Evolutionary conservation across 2,888 invertebrate species (phyloP).

Genomic region (Heliconius ismenius): DNA sequence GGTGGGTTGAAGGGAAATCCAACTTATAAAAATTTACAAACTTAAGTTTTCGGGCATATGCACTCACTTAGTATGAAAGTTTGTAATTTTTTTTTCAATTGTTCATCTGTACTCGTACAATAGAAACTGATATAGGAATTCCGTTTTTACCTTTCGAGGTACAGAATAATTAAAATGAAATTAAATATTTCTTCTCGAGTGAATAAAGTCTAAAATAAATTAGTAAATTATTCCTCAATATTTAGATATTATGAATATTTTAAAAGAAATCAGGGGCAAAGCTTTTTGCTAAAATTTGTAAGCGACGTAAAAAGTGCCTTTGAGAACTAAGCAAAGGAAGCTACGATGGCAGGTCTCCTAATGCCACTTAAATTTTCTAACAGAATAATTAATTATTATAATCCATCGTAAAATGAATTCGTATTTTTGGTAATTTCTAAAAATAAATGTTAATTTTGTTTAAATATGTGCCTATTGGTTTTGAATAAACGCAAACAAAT

Average conservation of each 20-base stretch:
- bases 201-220: not conserved
- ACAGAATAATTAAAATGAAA: not conserved
- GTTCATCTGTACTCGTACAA: too few species aligned
- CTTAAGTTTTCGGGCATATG: too few species aligned
- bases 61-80: too few species aligned
- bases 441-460: not conserved
- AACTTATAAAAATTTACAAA: too few species aligned
- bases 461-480: not conserved
- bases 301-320: slow-evolving; percentile 2
- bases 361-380: not conserved
- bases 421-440: not conserved
- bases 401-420: too few species aligned
- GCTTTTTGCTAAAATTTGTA: not conserved
- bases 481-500: not conserved
- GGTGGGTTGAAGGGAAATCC: too few species aligned
- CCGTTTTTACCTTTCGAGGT: too few species aligned
- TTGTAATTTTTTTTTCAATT: too few species aligned
- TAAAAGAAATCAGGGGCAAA: not conserved
- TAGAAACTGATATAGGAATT: too few species aligned
- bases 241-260: not conserved
- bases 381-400: not conserved
- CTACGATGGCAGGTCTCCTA: not conserved
- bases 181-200: not conserved
- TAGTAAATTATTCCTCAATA: not conserved
- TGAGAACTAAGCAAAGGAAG: not conserved